A percentile compares a stretch with the other conserved stretches of the same genome.
Conservation (phyloP, 2,113 vertebrate species). For the Phrynosoma blainvillii region DNA sequence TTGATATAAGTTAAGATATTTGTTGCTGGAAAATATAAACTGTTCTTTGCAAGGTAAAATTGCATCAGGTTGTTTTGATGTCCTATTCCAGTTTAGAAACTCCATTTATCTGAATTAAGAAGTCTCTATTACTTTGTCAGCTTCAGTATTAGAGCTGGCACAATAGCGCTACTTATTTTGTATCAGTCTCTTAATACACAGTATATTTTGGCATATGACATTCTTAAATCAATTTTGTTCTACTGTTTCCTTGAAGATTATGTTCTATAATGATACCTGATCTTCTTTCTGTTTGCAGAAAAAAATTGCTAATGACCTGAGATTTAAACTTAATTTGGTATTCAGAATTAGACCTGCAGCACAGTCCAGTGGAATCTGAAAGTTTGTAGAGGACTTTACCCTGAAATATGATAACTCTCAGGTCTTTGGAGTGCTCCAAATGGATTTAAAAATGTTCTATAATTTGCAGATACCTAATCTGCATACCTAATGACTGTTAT, state of each 20-base stretch:
- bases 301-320: too few relatives aligned
- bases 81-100: neutral
- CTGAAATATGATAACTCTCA: neutral
- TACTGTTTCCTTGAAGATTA: neutral
- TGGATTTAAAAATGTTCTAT: neutral
- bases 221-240: neutral
- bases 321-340: too few relatives aligned
- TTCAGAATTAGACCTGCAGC: too few relatives aligned
- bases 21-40: neutral
- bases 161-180: neutral
- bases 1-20: neutral
- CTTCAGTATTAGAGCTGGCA: neutral
- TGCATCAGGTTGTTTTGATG: neutral
- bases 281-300: neutral
- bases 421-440: neutral
- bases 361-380: neutral
- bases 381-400: neutral
- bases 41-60: neutral
- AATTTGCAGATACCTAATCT: neutral
- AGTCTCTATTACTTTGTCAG: neutral
- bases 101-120: neutral
- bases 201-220: neutral
- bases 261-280: neutral
- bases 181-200: neutral
- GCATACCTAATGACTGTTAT: neutral